Evolutionary conservation across 2,113 vertebrate genomes (phyloP), one percentile per base, ranked within the genome.

Genomic region (Scortum barcoo): DNA sequence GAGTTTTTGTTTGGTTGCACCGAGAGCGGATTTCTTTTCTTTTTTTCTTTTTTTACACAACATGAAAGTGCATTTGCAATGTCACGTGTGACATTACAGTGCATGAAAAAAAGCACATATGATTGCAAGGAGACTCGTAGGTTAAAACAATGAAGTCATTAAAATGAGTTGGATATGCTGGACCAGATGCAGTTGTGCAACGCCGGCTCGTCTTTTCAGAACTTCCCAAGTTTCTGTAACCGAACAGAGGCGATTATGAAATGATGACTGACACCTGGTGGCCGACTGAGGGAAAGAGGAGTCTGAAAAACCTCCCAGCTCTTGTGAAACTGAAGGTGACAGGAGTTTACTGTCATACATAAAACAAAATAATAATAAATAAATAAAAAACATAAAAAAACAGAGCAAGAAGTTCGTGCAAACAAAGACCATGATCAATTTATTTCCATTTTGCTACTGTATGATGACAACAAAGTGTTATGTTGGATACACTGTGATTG

Each of bases 221-320:
- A 76, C 46, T 19, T 17, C 11, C 9, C 12, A 33, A 19, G 22
- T 82, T 79, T 86, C 5, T 26, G 51, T 12, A 58, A 61, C 46
- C 28, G 28, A 24, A 33, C 30, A 14, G 1, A 22, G 14, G 42
- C 3, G 3, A 42, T 77, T 86, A 54, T 84, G 74, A 74, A 53
- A 72, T 6, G 3, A 57, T 83, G 76, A 46, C 78, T 85, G 89
- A 67, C 88, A 81, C 72, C 84, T 93, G 50, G 85, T 86, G 91
- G 88, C 22, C 42, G 50, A 81, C 5, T 10, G 46, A 30, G 22
- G 28, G 7, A 71, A 46, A 24, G 11, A 30, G 3, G 76, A 24
- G 26, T 58, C 24, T 38, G 16, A 8, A 22, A 4, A 50, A 42
- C 3, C 0, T 9, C 10, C 8, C 3, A 4, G 33, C 28, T 56